Evolutionary conservation across 1,140 invertebrate genomes (phyloP).

Genomic region (Calephelis nemesis): DNA sequence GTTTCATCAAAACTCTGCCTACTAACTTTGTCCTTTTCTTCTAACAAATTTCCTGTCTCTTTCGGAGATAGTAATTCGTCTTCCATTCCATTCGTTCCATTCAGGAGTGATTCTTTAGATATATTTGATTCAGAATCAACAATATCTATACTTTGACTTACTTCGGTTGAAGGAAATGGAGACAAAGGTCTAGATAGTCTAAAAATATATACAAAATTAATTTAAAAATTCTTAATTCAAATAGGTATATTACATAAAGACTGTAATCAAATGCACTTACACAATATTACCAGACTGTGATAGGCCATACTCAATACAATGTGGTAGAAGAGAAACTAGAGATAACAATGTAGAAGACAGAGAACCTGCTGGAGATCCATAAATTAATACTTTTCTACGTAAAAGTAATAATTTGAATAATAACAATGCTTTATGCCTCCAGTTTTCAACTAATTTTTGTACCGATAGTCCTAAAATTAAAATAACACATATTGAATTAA

Average conservation of each 20-base stretch:
- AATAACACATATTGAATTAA: not conserved
- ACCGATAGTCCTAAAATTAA: slow-evolving; percentile 61
- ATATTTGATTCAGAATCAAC: slow-evolving; percentile 51
- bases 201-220: slow-evolving; percentile 32
- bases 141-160: slow-evolving; percentile 53
- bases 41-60: slow-evolving; percentile 65
- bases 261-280: slow-evolving; percentile 73
- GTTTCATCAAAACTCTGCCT: slow-evolving; percentile 71
- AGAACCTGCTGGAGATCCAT: slow-evolving; percentile 94
- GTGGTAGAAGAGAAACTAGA: slow-evolving; percentile 93
- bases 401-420: slow-evolving; percentile 95
- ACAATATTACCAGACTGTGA: slow-evolving; percentile 89
- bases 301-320: slow-evolving; percentile 93
- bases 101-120: slow-evolving; percentile 53
- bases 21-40: slow-evolving; percentile 70
- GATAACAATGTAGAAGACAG: slow-evolving; percentile 93
- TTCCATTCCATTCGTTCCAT: slow-evolving; percentile 57
- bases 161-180: slow-evolving; percentile 82
- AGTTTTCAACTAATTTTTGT: slow-evolving; percentile 85
- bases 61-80: slow-evolving; percentile 60
- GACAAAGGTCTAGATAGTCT: slow-evolving; percentile 89
- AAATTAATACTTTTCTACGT: slow-evolving; percentile 94
- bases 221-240: not conserved
- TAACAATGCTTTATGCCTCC: slow-evolving; percentile 94
- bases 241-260: not conserved